Conservation (phyloP, 1,140 invertebrate genomes). For the Aricia agestis region DNA sequence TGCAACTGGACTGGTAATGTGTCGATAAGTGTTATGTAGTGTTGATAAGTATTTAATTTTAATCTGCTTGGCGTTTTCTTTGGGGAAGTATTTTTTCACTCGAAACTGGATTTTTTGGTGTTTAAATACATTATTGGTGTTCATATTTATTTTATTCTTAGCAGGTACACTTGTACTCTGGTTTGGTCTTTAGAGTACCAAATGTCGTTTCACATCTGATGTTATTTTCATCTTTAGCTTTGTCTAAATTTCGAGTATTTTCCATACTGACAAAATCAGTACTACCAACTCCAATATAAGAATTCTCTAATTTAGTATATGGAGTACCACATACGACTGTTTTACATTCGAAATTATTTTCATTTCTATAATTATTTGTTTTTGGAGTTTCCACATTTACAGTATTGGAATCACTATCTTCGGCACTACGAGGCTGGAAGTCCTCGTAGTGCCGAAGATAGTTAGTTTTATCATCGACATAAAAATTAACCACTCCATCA, state of each 20-base stretch:
- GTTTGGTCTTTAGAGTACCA: too few species aligned
- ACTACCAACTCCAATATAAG: not conserved
- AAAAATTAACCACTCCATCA: not conserved
- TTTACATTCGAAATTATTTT: not conserved
- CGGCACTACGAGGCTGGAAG: not conserved
- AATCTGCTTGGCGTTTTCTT: conserved; percentile 40
- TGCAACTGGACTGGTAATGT: conserved; percentile 55
- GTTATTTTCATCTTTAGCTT: too few species aligned
- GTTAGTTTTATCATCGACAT: conserved; percentile 16
- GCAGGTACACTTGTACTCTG: conserved; percentile 24
- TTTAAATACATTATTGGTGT: conserved; percentile 38
- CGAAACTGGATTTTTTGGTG: conserved; percentile 38
- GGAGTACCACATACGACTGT: not conserved
- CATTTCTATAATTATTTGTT: too few species aligned
- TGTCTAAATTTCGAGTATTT: too few species aligned
- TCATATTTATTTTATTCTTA: conserved; percentile 17
- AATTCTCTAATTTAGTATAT: not conserved
- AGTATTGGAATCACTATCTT: not conserved
- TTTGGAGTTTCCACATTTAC: too few species aligned
- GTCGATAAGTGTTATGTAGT: conserved; percentile 46
- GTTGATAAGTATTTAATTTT: too few species aligned
- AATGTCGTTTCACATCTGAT: too few species aligned
- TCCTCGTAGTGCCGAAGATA: too few species aligned
- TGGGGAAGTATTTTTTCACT: conserved; percentile 35
- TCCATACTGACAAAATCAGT: not conserved